Evolutionary conservation across 2,888 invertebrate species (phyloP), one percentile per base, ranked within the genome.

Genomic region (Gastrophysa polygoni): DNA sequence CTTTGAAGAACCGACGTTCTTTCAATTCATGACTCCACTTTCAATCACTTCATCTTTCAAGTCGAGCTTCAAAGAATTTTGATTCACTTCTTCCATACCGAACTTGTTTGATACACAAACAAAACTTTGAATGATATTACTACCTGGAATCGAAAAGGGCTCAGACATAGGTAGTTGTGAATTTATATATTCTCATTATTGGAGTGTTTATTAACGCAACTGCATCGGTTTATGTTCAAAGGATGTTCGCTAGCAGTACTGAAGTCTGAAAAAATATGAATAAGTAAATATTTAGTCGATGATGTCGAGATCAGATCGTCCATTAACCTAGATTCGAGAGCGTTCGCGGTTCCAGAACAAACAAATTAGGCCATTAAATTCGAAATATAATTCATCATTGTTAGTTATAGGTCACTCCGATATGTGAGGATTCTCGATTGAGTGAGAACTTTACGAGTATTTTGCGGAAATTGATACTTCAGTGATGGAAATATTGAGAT

Each of bases 241-340:
- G 28, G 29, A 16, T 29, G 28, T 17, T 38, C 54, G 38, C 24
- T 10, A 43, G 47, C 29, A 11, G 21, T 16, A 49, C n/a, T 24
- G 51, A 43, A 47, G 48, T 32, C 34, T 57, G 49, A 18, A 48
- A 57, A 47, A 57, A 48, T 57, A 48, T 34, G 20, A 49, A 28
- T 17, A 57, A 47, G 48, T 57, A 57, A 57, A 57, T 57, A 57
- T 57, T 57, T 57, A 57, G 29, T 32, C 20, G 5, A 28, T 34
- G 20, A 34, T 34, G 28, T 34, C 38, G 38, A 54, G 48, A 57
- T 34, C 48, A 29, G 32, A 48, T 48, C 29, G 29, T 48, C 57
- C 57, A 57, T 49, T 47, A 57, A 38, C 57, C 57, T 38, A 57
- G 21, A 48, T 57, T 57, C 21, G n/a, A n/a, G 44, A 11, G 24